phyloP scores from a whole-genome alignment of 2,113 vertebrate species.

The Rhinolophus sinicus region DNA sequence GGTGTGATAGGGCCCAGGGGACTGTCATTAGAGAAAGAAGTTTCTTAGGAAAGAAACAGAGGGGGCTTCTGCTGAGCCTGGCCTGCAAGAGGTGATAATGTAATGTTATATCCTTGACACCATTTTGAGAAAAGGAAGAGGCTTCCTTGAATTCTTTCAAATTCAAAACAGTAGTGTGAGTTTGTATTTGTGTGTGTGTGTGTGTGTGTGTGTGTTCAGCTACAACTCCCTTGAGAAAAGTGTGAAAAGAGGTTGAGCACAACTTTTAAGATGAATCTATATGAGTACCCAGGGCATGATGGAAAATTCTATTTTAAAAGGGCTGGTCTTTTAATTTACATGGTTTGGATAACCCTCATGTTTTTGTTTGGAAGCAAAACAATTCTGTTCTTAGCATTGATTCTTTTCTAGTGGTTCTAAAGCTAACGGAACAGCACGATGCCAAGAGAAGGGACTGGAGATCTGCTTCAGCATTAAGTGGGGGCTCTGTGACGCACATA shows the following conservation, averaged over 20 bases:
- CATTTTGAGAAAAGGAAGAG: neutral
- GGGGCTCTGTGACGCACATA: neutral
- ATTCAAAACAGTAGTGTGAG: neutral
- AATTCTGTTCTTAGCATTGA: neutral
- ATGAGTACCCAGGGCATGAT: neutral
- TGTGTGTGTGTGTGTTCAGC: neutral
- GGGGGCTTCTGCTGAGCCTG: neutral
- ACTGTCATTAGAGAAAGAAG: neutral
- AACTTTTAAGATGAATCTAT: neutral
- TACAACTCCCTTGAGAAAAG: constrained; percentile 19
- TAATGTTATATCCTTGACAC: neutral
- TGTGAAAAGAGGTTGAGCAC: neutral
- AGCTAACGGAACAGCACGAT: neutral
- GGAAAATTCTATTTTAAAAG: constrained; percentile 57
- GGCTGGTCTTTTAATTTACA: neutral
- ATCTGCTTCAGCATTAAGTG: neutral
- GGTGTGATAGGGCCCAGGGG: neutral
- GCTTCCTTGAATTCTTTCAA: neutral
- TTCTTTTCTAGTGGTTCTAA: neutral
- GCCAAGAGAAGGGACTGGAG: neutral
- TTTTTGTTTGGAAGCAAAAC: constrained; percentile 25
- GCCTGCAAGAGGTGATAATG: neutral
- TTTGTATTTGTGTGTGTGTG: neutral
- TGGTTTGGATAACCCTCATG: neutral
- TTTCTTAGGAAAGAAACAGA: neutral